Percentiles rank a stretch among this genome's conserved stretches.
phyloP scores from a whole-genome alignment of 2,113 vertebrate species.

The Oxygymnocypris stewartii region DNA sequence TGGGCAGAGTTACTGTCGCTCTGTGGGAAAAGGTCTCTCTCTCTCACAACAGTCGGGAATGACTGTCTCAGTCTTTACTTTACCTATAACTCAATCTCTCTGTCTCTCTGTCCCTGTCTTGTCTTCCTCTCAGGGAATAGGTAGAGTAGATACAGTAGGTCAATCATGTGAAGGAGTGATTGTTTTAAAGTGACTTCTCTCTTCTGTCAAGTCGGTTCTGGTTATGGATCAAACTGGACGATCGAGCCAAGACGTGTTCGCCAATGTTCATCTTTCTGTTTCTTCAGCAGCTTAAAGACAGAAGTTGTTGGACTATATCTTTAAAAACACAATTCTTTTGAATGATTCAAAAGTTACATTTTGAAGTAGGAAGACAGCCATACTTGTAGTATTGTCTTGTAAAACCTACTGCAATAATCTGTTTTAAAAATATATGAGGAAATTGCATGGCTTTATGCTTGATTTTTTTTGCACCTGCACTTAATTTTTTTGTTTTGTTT shows the following conservation, averaged over 20 bases:
- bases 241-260: background rate
- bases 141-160: conserved; percentile 32
- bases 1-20: conserved; percentile 70
- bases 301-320: background rate
- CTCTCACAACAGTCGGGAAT: background rate
- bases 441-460: background rate
- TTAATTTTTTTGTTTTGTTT: too few species aligned
- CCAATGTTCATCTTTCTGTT: background rate
- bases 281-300: background rate
- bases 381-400: too few species aligned
- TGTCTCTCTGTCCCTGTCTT: background rate
- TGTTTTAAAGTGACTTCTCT: conserved; percentile 38
- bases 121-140: conserved; percentile 23
- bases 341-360: too few species aligned
- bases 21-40: conserved; percentile 70
- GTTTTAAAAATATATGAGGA: background rate
- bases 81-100: conserved; percentile 33
- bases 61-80: conserved; percentile 36
- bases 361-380: too few species aligned
- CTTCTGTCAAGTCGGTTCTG: conserved; percentile 30
- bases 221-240: background rate
- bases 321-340: background rate
- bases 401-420: too few species aligned
- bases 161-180: conserved; percentile 15
- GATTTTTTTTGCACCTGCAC: background rate